Percentiles rank a stretch among this genome's conserved stretches.
These are phyloP conservation scores for Zaprionus tsacasi DNA, from an alignment of 1,140 invertebrate genomes.

Conservation along the genomic window DNA sequence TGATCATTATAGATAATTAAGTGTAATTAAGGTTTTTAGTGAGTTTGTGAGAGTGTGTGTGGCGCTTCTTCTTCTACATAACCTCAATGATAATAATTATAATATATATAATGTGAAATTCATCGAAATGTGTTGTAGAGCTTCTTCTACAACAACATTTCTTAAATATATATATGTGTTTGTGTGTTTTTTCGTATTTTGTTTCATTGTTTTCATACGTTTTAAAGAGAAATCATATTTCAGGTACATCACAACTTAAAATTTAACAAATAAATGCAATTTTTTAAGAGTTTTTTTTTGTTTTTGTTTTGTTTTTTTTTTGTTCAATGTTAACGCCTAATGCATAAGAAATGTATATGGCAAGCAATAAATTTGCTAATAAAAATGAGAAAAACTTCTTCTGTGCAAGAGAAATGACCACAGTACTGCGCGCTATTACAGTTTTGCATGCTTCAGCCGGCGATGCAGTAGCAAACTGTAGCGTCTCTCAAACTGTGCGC, in stretches of 20 bases:
- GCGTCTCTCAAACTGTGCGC: slow-evolving; percentile 54
- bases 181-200: slow-evolving; percentile 16
- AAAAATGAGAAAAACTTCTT: slow-evolving; percentile 32
- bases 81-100: slow-evolving; percentile 55
- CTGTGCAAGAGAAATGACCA: not conserved
- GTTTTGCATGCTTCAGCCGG: slow-evolving; percentile 39
- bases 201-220: slow-evolving; percentile 53
- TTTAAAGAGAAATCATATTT: slow-evolving; percentile 83
- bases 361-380: slow-evolving; percentile 69
- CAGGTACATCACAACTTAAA: slow-evolving; percentile 84
- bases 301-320: slow-evolving; percentile 24
- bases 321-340: slow-evolving; percentile 57
- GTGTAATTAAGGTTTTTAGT: slow-evolving; percentile 24
- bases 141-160: slow-evolving; percentile 25
- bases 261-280: slow-evolving; percentile 79
- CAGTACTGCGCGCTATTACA: slow-evolving; percentile 2
- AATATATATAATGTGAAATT: slow-evolving; percentile 53
- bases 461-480: slow-evolving; percentile 58
- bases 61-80: slow-evolving; percentile 33
- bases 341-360: slow-evolving; percentile 61
- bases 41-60: slow-evolving; percentile 20
- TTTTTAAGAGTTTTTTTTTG: slow-evolving; percentile 50
- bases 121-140: slow-evolving; percentile 34
- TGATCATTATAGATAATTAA: slow-evolving; percentile 14
- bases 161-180: slow-evolving; percentile 3